Evolutionary conservation across 2,888 invertebrate species (phyloP), one percentile per base, ranked within the genome.

Genomic region (Fragum whitleyi): DNA sequence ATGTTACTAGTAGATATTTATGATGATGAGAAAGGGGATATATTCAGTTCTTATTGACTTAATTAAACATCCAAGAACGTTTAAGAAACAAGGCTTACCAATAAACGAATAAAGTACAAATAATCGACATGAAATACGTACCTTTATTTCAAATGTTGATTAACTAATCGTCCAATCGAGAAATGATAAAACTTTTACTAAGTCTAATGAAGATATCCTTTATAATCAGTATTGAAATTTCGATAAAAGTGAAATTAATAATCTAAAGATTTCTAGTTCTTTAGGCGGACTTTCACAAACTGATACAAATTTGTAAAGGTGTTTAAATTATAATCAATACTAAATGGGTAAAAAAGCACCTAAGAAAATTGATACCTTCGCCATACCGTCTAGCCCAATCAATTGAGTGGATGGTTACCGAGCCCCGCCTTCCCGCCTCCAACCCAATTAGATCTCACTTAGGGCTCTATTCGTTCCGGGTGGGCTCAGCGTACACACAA

Each of bases 291-390:
- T 65, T 65, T 65, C 65, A 65, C 65, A 65, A 32, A 65, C 65
- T 65, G 42, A 65, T 65, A 65, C 65, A 42, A 65, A 42, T 65
- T 65, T 65, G 74, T 62, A 47, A 74, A 74, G 74, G 74, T 74
- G 62, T 74, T 74, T 53, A 65, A 74, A 65, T 65, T 74, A 65
- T 74, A 74, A 74, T 74, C 74, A 74, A 74, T 74, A 74, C 65
- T 74, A 65, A 74, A 69, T 53, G 65, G 74, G 32, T 2, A 62
- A 61, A 74, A 74, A 74, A 61, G 47, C 65, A 74, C 74, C 74
- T 74, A 65, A 65, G 53, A 53, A 74, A 74, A 74, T 36, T 32
- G 65, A 65, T 74, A 65, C 65, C 51, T 47, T 62, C 42, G 42
- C 42, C 42, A 5, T 11, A 36, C n/a, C n/a, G 42, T 5, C 65